Evolutionary conservation across 2,113 vertebrate genomes (phyloP).

Genomic region (Typhlomys cinereus): DNA sequence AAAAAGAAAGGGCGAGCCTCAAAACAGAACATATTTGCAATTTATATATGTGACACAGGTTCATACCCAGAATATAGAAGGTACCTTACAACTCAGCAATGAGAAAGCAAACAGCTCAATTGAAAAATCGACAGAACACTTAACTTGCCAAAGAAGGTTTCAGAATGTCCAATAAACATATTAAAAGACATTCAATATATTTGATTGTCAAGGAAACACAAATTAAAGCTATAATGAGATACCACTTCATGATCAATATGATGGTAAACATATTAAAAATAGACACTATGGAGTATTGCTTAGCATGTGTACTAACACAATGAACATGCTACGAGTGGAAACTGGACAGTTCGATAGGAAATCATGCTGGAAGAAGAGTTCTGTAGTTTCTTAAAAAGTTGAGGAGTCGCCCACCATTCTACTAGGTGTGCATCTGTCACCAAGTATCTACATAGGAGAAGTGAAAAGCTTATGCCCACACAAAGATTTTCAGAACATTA

Average conservation of each 20-base stretch:
- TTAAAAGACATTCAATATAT: not conserved
- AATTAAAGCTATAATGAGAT: too few relatives aligned
- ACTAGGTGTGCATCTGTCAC: too few relatives aligned
- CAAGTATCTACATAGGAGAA: too few relatives aligned
- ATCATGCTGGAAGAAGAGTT: too few relatives aligned
- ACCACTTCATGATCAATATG: not conserved
- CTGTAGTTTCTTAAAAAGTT: too few relatives aligned
- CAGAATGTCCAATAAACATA: not conserved
- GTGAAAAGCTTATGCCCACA: too few relatives aligned
- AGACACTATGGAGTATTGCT: not conserved
- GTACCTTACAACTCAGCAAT: not conserved
- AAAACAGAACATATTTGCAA: not conserved
- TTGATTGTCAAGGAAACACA: not conserved
- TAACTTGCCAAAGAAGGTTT: not conserved
- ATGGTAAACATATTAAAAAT: not conserved
- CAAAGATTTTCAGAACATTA: not conserved
- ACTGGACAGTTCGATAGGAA: too few relatives aligned
- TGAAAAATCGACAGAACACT: not conserved
- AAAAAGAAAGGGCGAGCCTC: not conserved
- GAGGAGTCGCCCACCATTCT: too few relatives aligned
- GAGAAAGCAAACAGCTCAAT: not conserved
- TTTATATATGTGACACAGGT: not conserved
- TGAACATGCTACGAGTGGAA: too few relatives aligned
- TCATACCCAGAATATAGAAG: not conserved
- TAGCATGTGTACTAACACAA: too few relatives aligned